phyloP scores from a whole-genome alignment of 2,113 vertebrate species.

The Gavialis gangeticus region DNA sequence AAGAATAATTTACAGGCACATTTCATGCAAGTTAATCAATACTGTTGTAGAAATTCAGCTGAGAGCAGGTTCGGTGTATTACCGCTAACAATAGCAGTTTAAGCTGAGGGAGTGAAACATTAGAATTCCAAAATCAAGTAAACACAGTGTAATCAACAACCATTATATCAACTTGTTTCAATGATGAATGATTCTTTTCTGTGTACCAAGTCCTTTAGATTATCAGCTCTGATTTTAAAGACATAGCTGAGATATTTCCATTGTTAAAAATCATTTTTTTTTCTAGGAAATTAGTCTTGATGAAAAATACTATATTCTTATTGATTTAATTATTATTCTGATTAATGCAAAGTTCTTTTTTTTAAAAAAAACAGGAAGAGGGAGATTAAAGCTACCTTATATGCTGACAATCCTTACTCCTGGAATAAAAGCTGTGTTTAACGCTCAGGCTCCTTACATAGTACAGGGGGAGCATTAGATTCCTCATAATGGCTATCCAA shows the following conservation, averaged over 20 bases:
- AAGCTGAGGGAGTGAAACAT: background rate
- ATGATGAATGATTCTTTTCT: background rate
- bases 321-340: background rate
- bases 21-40: background rate
- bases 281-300: background rate
- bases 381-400: background rate
- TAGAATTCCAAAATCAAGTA: background rate
- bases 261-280: background rate
- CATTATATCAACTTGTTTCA: background rate
- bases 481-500: too few species aligned
- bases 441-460: too few species aligned
- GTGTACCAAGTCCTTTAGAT: background rate
- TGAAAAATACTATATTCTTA: background rate
- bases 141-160: background rate
- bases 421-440: too few species aligned
- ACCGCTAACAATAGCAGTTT: background rate
- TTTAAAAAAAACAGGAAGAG: background rate
- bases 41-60: background rate
- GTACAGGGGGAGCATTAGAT: too few species aligned
- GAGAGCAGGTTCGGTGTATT: background rate
- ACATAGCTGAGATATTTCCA: fast-evolving
- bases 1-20: background rate
- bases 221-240: background rate
- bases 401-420: too few species aligned
- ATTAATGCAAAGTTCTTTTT: background rate